These are phyloP conservation scores for Phrynocephalus guinanensis DNA, from an alignment of 2,797 vertebrate genomes.

Conservation along the genomic window DNA sequence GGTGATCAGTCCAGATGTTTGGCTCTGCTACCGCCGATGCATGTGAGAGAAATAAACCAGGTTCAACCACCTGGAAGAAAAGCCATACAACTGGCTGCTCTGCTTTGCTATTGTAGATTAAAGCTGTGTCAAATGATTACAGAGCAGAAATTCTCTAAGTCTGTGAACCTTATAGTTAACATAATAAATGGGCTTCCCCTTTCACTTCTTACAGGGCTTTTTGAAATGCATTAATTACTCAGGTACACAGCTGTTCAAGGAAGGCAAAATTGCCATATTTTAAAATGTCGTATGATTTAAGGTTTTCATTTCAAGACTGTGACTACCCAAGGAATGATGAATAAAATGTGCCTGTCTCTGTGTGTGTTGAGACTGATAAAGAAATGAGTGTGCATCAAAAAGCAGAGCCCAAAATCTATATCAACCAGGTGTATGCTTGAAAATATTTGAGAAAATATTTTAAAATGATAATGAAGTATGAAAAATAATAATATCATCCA, in stretches of 20 bases:
- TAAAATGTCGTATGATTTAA: background rate
- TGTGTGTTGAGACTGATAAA: background rate
- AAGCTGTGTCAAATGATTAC: constrained; percentile 28
- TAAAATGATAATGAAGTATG: background rate
- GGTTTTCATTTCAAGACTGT: background rate
- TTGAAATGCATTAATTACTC: background rate
- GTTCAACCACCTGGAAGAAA: constrained; percentile 13
- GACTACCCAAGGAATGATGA: background rate
- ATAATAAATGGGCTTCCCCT: constrained; percentile 12
- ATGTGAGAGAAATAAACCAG: background rate
- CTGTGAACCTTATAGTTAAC: constrained; percentile 23
- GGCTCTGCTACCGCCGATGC: background rate
- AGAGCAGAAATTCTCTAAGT: background rate
- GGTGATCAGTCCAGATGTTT: constrained; percentile 11
- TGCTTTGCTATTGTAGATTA: constrained; percentile 21
- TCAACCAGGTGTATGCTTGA: background rate
- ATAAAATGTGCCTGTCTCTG: background rate
- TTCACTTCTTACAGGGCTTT: background rate
- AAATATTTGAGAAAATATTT: background rate
- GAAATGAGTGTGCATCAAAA: background rate
- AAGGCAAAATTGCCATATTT: background rate
- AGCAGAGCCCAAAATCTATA: background rate
- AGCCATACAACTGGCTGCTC: constrained; percentile 16
- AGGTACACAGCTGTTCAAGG: constrained; percentile 5
- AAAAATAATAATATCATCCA: background rate